These are phyloP conservation scores for Octodon degus DNA, from an alignment of 2,113 vertebrate species.

Conservation along the genomic window DNA sequence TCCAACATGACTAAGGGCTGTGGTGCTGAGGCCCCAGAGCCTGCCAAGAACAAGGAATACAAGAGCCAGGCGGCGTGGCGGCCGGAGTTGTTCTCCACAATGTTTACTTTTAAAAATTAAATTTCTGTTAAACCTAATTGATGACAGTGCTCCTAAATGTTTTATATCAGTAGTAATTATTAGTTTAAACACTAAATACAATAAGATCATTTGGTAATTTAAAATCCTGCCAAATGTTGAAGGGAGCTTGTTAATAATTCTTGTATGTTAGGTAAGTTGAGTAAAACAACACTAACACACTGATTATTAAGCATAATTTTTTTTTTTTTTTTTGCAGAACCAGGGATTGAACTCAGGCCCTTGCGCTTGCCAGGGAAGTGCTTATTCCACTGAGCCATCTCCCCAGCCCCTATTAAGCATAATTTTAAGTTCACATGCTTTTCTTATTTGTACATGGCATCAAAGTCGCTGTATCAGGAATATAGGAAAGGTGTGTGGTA, in stretches of 20 bases:
- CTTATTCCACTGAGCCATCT: no score
- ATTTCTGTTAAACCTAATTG: background rate
- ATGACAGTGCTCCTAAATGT: background rate
- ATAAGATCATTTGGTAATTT: background rate
- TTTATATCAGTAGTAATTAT: background rate
- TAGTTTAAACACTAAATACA: background rate
- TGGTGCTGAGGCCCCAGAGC: no score
- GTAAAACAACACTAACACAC: background rate
- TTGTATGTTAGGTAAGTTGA: background rate
- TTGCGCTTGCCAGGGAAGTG: no score
- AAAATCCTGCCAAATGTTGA: background rate
- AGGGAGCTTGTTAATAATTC: background rate
- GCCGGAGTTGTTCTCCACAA: no score
- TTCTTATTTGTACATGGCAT: background rate
- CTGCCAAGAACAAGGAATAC: no score
- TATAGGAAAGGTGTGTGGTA: background rate
- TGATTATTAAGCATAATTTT: constrained; percentile 8
- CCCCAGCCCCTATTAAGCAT: constrained; percentile 24
- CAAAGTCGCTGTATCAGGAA: background rate
- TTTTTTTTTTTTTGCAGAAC: no score
- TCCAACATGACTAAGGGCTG: no score
- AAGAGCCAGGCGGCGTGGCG: no score
- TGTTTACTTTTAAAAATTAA: background rate
- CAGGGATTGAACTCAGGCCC: no score
- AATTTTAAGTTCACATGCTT: background rate